Base-by-base conservation (phyloP, 1,140 invertebrate species). In the Archegozetes longisetosus region DNA sequence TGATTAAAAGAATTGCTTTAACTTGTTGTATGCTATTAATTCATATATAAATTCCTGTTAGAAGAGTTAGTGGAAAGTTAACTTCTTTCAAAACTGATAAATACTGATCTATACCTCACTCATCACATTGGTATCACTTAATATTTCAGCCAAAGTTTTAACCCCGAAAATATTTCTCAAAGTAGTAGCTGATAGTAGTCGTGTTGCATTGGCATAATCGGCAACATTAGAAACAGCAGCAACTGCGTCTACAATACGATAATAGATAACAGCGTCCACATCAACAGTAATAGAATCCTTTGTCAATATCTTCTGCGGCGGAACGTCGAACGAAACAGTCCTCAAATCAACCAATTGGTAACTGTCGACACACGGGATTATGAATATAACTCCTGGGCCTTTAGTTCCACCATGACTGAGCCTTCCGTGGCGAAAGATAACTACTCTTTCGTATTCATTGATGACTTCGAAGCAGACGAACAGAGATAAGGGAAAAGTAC, bases 381-480 rank as follows among this genome's bases (percentile, higher is more conserved):
- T 77, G 68, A 80, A 78, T 65, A 79, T 77, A 50, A 80, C 76
- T 28, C 63, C 68, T 29, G 61, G 68, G 64, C 90, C 90, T 74
- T 87, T 88, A 23, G 88, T 88, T 23, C 88, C 89, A 46, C 89
- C 89, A n/a, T 84, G 81, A 40, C 87, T 73, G 23, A 92, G 75
- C 51, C 88, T 77, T 26, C 88, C 88, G 46, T 92, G 72, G 55
- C 88, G 80, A 71, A 92, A 92, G 70, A 92, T 91, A 47, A 92
- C 86, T 17, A 87, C 87, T 63, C 88, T 75, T 70, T 91, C 88
- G 67, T 90, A 91, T 68, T 91, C 88, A 69, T 89, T 86, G 22
- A 90, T 86, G 17, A 90, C 86, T 86, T 91, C n/a, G n/a, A n/a
- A n/a, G n/a, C n/a, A n/a, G n/a, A n/a, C n/a, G n/a, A n/a, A n/a